phyloP scores from a whole-genome alignment of 2,113 vertebrate species.

The Lathamus discolor region DNA sequence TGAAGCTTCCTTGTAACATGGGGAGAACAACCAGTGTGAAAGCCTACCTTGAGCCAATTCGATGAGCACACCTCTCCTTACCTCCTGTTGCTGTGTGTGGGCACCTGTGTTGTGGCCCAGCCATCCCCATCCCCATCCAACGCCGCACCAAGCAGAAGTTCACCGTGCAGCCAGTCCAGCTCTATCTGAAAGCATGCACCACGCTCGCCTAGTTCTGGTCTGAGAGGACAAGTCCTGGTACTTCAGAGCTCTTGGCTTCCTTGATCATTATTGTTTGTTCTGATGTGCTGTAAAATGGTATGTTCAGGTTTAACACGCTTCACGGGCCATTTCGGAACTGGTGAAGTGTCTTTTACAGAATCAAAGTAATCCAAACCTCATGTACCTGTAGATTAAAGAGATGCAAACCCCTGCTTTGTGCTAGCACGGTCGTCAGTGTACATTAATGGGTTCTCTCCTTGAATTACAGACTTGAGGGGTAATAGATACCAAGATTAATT shows the following conservation, averaged over 20 bases:
- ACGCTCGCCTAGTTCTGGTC: background rate
- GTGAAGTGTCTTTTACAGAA: background rate
- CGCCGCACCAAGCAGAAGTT: background rate
- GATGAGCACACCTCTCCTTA: background rate
- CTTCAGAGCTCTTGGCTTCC: background rate
- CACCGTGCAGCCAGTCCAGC: background rate
- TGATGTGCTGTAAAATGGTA: conserved; percentile 1
- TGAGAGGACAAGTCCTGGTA: background rate
- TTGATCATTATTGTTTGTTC: background rate
- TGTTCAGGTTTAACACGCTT: background rate
- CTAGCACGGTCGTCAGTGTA: background rate
- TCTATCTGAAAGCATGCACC: background rate
- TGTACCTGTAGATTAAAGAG: conserved; percentile 35
- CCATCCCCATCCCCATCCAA: background rate
- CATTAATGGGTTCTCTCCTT: background rate
- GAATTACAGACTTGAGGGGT: background rate
- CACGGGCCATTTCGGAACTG: background rate
- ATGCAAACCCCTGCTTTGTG: conserved; percentile 8
- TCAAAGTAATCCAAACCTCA: background rate
- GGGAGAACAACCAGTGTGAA: background rate
- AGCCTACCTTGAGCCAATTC: background rate
- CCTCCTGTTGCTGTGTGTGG: rapidly evolving
- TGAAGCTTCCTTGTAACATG: background rate
- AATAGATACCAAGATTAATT: background rate
- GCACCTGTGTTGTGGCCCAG: background rate